phyloP scores from a whole-genome alignment of 53 echinoderm and acorn worm species.

The Apostichopus leukothele region DNA sequence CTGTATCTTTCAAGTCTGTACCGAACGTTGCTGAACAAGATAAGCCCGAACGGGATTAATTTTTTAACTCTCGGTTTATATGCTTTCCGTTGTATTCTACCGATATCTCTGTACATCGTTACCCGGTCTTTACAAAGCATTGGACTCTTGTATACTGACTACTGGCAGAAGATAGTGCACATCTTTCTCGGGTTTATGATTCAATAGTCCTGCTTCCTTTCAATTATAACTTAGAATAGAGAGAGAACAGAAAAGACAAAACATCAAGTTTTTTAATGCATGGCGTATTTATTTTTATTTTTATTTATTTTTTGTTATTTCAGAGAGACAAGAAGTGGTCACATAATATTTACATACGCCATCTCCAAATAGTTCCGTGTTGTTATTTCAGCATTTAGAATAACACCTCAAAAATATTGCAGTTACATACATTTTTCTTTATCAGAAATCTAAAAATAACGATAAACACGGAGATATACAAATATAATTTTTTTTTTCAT shows the following conservation, averaged over 20 bases:
- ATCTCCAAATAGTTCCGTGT: slow-evolving; percentile 43
- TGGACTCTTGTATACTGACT: too few relatives aligned
- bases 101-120: too few relatives aligned
- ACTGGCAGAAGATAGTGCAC: too few relatives aligned
- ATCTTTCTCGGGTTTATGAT: too few relatives aligned
- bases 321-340: slow-evolving; percentile 30
- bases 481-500: slow-evolving; percentile 34
- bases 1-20: too few relatives aligned
- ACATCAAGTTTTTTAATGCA: slow-evolving; percentile 9
- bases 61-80: too few relatives aligned
- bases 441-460: slow-evolving; percentile 32
- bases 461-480: slow-evolving; percentile 39
- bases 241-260: neutral
- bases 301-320: slow-evolving; percentile 4
- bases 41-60: too few relatives aligned
- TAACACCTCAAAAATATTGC: slow-evolving; percentile 48
- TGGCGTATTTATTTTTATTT: slow-evolving; percentile 15
- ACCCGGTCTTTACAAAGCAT: too few relatives aligned
- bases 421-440: slow-evolving; percentile 41
- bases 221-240: too few relatives aligned
- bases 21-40: too few relatives aligned
- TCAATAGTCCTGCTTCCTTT: too few relatives aligned
- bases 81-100: too few relatives aligned
- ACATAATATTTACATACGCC: slow-evolving; percentile 44
- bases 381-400: slow-evolving; percentile 42